These are phyloP conservation scores for Phaethon lepturus DNA, from an alignment of 2,113 vertebrate species.

Conservation along the genomic window DNA sequence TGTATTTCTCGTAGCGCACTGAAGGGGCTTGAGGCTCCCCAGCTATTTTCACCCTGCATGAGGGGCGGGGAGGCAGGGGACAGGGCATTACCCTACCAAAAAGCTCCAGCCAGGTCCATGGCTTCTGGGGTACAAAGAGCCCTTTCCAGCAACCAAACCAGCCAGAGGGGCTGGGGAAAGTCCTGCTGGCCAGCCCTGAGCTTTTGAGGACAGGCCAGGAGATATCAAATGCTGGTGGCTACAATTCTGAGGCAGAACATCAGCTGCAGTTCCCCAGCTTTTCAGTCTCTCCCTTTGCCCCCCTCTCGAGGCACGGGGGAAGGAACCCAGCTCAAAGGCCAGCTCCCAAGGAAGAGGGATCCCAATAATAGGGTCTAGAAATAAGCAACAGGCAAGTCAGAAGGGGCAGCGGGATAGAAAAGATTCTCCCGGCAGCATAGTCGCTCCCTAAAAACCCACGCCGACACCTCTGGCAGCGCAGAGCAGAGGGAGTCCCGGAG, in stretches of 20 bases:
- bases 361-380: neutral
- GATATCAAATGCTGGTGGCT: fast-evolving
- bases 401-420: neutral
- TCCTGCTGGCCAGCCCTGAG: neutral
- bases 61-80: neutral
- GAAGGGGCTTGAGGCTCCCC: neutral
- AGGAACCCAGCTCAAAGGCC: neutral
- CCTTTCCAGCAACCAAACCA: neutral
- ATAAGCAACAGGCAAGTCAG: neutral
- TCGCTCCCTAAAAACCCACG: neutral
- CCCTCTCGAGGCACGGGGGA: fast-evolving
- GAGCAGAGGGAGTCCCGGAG: neutral
- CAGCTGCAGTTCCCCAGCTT: neutral
- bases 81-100: neutral
- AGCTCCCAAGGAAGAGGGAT: neutral
- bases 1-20: neutral
- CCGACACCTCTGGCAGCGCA: neutral
- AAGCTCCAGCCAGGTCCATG: neutral
- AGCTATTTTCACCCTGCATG: neutral
- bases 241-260: neutral
- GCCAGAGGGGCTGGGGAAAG: neutral
- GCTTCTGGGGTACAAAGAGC: fast-evolving
- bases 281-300: too few relatives aligned
- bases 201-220: neutral
- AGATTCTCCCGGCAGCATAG: neutral